Conservation (phyloP, 2,888 invertebrate genomes). For the Callinectes sapidus region DNA sequence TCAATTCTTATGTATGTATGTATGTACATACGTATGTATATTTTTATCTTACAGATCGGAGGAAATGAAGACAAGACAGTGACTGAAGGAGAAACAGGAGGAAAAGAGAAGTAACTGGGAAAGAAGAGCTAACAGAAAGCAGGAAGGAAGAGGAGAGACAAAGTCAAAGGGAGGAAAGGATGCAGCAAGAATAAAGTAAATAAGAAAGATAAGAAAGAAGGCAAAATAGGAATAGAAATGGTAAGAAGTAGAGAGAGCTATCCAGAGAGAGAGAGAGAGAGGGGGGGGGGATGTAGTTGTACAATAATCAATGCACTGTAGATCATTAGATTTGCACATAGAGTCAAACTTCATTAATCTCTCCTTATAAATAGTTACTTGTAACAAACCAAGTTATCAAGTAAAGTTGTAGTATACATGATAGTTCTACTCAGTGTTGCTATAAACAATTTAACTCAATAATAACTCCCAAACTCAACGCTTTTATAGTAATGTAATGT, state of each 20-base stretch:
- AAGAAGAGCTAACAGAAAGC: not conserved
- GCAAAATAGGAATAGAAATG: not conserved
- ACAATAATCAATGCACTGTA: too few relatives aligned
- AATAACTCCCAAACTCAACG: too few relatives aligned
- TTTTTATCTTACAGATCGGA: not conserved
- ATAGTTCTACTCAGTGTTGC: too few relatives aligned
- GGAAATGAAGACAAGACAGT: not conserved
- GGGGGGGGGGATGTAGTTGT: not conserved
- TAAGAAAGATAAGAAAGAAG: not conserved
- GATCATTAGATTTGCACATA: too few relatives aligned
- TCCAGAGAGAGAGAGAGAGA: slow-evolving; percentile 25
- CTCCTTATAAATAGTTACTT: too few relatives aligned
- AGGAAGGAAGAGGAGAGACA: not conserved
- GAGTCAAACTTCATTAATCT: too few relatives aligned
- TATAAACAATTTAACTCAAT: too few relatives aligned
- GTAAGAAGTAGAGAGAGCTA: slow-evolving; percentile 31
- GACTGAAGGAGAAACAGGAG: not conserved
- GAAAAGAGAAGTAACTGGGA: slow-evolving; percentile 10
- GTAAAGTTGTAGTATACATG: too few relatives aligned
- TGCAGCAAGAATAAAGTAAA: not conserved
- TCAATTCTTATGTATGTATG: not conserved
- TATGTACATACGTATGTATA: slow-evolving; percentile 5
- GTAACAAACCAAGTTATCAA: too few relatives aligned
- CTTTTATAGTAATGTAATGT: too few relatives aligned
- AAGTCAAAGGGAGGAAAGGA: not conserved